Percentiles rank a stretch among this genome's conserved stretches.
phyloP scores from a whole-genome alignment of 2,113 vertebrate genomes.

The Neolamprologus toae region DNA sequence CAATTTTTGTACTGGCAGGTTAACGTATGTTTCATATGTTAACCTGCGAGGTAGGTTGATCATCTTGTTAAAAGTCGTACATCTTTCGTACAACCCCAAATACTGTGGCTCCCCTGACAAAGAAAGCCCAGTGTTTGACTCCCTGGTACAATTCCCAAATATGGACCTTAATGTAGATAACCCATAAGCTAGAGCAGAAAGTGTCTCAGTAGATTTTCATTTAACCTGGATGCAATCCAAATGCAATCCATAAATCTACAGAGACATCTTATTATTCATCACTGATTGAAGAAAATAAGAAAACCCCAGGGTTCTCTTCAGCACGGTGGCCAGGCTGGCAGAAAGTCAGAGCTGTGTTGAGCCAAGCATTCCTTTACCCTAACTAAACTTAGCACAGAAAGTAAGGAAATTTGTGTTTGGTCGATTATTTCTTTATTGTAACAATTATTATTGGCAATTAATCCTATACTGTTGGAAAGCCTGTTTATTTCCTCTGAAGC shows the following conservation, averaged over 20 bases:
- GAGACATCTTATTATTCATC: background rate
- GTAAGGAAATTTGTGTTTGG: background rate
- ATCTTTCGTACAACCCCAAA: background rate
- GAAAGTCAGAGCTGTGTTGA: background rate
- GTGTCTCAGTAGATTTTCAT: background rate
- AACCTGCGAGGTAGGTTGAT: background rate
- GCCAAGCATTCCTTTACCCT: background rate
- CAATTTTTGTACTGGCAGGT: background rate
- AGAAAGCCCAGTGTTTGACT: background rate
- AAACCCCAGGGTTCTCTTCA: background rate
- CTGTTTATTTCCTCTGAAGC: background rate
- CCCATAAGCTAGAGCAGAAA: background rate
- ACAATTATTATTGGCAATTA: background rate
- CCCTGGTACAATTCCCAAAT: background rate
- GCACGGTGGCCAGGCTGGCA: background rate
- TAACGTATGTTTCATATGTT: background rate
- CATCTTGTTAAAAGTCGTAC: background rate
- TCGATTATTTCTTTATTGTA: background rate
- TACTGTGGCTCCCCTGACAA: background rate
- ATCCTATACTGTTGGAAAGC: background rate
- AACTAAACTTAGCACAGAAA: background rate
- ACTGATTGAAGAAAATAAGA: background rate
- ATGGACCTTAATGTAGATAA: background rate
- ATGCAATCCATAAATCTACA: background rate
- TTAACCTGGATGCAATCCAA: background rate